phyloP scores from a whole-genome alignment of 2,888 invertebrate genomes.

The Phoenoteleia sp. region DNA sequence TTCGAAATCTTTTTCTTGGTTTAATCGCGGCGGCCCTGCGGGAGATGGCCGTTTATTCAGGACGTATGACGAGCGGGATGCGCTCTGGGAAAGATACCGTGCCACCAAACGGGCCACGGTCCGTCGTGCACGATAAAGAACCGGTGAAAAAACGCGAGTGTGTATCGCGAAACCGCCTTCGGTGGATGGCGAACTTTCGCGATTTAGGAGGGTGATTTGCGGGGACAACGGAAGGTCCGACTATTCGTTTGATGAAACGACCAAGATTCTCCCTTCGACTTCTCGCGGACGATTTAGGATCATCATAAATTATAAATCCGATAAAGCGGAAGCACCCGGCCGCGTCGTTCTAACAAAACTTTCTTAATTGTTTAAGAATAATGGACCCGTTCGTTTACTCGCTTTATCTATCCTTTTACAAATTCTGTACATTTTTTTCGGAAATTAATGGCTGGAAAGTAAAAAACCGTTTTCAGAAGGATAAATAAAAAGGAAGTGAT shows the following conservation, averaged over 20 bases:
- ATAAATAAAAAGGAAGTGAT: too few species aligned
- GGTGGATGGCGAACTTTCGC: slow-evolving; percentile 78
- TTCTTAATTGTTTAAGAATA: slow-evolving; percentile 60
- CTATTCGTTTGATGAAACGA: slow-evolving; percentile 67
- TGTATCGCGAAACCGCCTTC: slow-evolving; percentile 70
- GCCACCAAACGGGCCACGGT: slow-evolving; percentile 36
- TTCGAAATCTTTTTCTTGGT: slow-evolving; percentile 82
- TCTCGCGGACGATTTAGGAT: slow-evolving; percentile 61
- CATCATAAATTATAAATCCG: slow-evolving; percentile 66
- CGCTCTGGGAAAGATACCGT: slow-evolving; percentile 41
- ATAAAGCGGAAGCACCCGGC: slow-evolving; percentile 61
- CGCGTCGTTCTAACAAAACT: slow-evolving; percentile 32
- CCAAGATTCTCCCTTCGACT: slow-evolving; percentile 56
- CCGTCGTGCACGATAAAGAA: slow-evolving; percentile 35
- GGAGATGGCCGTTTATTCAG: slow-evolving; percentile 80
- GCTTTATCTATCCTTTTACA: slow-evolving; percentile 18
- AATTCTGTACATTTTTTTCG: not conserved
- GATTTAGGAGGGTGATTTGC: slow-evolving; percentile 79
- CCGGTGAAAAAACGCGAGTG: slow-evolving; percentile 58
- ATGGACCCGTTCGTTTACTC: slow-evolving; percentile 29
- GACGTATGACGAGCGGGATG: slow-evolving; percentile 79
- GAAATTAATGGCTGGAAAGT: not conserved
- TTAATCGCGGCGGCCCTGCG: slow-evolving; percentile 72
- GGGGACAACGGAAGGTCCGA: slow-evolving; percentile 58
- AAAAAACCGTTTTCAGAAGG: too few species aligned